A percentile compares a stretch with the other conserved stretches of the same genome.
Evolutionary conservation across 2,113 vertebrate species (phyloP).

Genomic region (Bos indicus): DNA sequence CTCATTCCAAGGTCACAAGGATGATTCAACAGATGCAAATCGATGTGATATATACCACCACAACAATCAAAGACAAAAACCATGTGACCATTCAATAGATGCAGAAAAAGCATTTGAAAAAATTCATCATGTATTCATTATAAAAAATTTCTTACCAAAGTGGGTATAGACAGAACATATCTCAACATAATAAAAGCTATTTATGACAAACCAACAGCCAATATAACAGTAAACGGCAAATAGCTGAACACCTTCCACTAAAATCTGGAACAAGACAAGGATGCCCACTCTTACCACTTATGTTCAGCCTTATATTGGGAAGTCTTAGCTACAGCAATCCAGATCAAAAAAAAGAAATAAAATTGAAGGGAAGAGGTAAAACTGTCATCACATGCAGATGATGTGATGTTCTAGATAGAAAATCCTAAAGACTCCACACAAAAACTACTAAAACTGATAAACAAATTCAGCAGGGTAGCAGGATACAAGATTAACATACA

Average conservation of each 20-base stretch:
- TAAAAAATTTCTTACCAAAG: not conserved
- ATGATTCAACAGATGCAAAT: not conserved
- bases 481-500: not conserved
- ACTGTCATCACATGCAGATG: not conserved
- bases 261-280: not conserved
- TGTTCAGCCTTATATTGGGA: not conserved
- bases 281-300: not conserved
- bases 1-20: not conserved
- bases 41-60: not conserved
- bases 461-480: not conserved
- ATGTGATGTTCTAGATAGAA: not conserved
- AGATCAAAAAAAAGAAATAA: not conserved
- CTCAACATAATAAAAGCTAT: not conserved
- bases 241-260: not conserved
- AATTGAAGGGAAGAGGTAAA: not conserved
- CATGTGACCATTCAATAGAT: not conserved
- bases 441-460: not conserved
- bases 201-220: not conserved
- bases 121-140: not conserved
- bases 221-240: not conserved
- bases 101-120: not conserved
- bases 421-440: not conserved
- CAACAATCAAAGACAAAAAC: not conserved
- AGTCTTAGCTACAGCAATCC: not conserved
- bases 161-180: not conserved